phyloP scores from a whole-genome alignment of 2,888 invertebrate species.

The Drosophila neotestacea region DNA sequence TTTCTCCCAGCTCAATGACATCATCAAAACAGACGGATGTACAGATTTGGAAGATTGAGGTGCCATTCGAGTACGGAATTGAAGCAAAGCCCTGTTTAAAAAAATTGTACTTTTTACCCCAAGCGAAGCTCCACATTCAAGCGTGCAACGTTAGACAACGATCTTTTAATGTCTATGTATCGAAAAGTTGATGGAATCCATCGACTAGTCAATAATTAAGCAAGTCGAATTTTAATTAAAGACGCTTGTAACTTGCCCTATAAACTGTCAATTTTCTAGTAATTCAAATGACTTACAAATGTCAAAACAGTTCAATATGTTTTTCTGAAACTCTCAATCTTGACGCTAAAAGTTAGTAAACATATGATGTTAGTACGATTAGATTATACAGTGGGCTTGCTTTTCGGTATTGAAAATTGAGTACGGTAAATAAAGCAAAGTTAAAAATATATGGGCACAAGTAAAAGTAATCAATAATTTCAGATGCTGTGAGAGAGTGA shows the following conservation, averaged over 20 bases:
- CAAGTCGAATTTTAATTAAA: not conserved
- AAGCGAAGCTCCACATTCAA: no score
- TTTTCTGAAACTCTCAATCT: conserved; percentile 2
- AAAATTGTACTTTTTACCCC: no score
- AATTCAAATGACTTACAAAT: not conserved
- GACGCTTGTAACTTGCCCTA: not conserved
- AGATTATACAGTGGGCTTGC: not conserved
- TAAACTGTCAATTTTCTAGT: not conserved
- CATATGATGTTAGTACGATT: conserved; percentile 2
- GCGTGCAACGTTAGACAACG: no score
- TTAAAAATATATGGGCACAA: not conserved
- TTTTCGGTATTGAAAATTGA: conserved; percentile 5
- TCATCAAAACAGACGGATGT: no score
- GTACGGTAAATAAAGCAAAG: not conserved
- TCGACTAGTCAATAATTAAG: not conserved
- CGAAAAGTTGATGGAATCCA: not conserved
- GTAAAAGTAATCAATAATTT: conserved; percentile 59
- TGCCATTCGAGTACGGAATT: no score
- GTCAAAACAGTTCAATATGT: conserved; percentile 6
- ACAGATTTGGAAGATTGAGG: no score
- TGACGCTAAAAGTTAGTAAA: not conserved
- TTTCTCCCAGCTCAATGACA: no score
- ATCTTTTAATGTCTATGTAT: not conserved
- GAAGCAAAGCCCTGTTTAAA: no score
- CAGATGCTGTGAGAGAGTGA: conserved; percentile 2